Conservation (phyloP, 2,797 vertebrate species). For the Oreochromis mossambicus region DNA sequence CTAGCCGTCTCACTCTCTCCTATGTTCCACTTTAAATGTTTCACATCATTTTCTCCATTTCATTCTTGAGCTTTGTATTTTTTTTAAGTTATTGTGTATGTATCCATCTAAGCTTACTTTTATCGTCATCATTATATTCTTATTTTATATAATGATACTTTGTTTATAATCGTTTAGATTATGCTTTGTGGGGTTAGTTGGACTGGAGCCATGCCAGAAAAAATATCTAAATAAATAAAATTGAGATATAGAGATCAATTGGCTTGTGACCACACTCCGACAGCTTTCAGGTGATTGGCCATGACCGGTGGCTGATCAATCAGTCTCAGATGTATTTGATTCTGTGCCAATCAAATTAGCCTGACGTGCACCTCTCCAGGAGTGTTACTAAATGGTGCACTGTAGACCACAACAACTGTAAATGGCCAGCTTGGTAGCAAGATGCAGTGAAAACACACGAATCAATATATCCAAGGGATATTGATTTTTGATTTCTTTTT, state of each 20-base stretch:
- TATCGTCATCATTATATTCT: background rate
- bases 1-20: background rate
- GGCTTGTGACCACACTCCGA: background rate
- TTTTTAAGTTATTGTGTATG: background rate
- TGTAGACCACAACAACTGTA: background rate
- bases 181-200: background rate
- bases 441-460: background rate
- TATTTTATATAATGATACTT: background rate
- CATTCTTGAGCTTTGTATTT: background rate
- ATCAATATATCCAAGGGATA: background rate
- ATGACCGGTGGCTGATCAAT: background rate
- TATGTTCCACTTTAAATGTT: conserved; percentile 30
- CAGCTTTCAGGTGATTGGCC: background rate
- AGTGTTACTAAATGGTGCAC: background rate
- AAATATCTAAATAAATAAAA: background rate
- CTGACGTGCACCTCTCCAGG: background rate
- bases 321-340: background rate
- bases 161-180: conserved; percentile 25
- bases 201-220: background rate
- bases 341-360: background rate
- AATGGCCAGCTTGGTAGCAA: background rate
- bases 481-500: background rate
- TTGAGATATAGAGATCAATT: background rate
- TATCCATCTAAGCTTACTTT: background rate
- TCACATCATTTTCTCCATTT: conserved; percentile 30